These are phyloP conservation scores for Eupithecia centaureata DNA, from an alignment of 2,888 invertebrate genomes.

Conservation along the genomic window DNA sequence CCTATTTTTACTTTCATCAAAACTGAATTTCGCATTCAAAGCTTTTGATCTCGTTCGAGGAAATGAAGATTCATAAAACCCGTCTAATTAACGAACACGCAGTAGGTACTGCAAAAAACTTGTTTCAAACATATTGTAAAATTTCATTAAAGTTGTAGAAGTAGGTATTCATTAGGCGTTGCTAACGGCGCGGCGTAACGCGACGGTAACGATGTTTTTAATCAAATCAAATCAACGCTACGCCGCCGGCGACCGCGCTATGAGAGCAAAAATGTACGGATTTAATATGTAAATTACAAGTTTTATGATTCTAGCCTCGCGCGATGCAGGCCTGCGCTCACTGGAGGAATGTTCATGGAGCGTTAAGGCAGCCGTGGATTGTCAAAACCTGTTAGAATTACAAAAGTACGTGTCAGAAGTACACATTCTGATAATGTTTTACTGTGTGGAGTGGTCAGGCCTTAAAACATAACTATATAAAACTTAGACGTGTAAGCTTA, in stretches of 20 bases:
- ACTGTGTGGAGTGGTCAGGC: no score
- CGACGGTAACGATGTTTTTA: constrained; percentile 47
- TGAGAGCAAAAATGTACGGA: constrained; percentile 28
- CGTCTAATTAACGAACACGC: constrained; percentile 25
- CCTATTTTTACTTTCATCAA: constrained; percentile 28
- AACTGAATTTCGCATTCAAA: constrained; percentile 30
- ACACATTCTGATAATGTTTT: no score
- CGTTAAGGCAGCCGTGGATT: background rate
- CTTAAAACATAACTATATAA: no score
- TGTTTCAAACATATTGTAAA: constrained; percentile 18
- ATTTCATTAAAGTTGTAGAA: constrained; percentile 27
- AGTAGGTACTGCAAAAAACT: constrained; percentile 13
- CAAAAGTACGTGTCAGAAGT: no score
- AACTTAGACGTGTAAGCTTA: no score
- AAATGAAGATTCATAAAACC: constrained; percentile 30
- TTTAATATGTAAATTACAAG: constrained; percentile 26
- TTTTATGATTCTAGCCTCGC: constrained; percentile 14
- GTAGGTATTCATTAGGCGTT: background rate
- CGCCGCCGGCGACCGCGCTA: constrained; percentile 11
- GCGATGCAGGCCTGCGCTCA: background rate
- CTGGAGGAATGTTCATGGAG: background rate
- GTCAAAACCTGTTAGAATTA: no score
- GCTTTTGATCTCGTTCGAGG: constrained; percentile 27
- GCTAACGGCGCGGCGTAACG: constrained; percentile 27
- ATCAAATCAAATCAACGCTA: constrained; percentile 49